phyloP scores from a whole-genome alignment of 2,113 vertebrate genomes.

The Emydocephalus ijimae region DNA sequence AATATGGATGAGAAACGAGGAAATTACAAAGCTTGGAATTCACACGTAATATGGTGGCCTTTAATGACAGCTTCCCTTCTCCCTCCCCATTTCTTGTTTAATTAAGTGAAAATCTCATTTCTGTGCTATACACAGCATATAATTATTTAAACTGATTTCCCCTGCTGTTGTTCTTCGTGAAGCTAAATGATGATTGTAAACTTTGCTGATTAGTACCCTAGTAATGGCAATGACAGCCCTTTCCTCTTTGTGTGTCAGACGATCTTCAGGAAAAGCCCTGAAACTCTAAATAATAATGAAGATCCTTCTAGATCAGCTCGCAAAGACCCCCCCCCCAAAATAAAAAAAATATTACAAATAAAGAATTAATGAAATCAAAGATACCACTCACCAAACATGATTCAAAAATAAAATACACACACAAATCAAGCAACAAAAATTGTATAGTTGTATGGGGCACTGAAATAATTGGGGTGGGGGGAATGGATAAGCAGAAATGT shows the following conservation, averaged over 20 bases:
- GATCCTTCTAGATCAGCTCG: slow-evolving; percentile 36
- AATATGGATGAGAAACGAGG: slow-evolving; percentile 62
- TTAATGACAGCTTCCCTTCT: slow-evolving; percentile 26
- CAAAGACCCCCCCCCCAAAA: background rate
- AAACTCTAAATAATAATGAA: slow-evolving; percentile 31
- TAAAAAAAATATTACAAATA: background rate
- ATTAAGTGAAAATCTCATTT: slow-evolving; percentile 60
- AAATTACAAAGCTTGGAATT: slow-evolving; percentile 33
- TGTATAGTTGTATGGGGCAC: slow-evolving; percentile 51
- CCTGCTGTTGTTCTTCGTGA: slow-evolving; percentile 57
- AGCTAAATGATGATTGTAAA: slow-evolving; percentile 63
- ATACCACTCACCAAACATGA: background rate
- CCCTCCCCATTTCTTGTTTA: slow-evolving; percentile 54
- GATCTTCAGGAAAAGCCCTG: slow-evolving; percentile 31
- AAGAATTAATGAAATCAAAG: background rate
- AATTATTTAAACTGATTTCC: slow-evolving; percentile 54
- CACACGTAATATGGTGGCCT: slow-evolving; percentile 30
- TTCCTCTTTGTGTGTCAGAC: slow-evolving; percentile 48
- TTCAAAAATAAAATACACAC: background rate
- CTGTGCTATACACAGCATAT: slow-evolving; percentile 50
- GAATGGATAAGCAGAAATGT: slow-evolving; percentile 57
- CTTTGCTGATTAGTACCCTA: slow-evolving; percentile 66
- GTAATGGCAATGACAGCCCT: slow-evolving; percentile 51
- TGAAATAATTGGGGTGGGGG: slow-evolving; percentile 52
- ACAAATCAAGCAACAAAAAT: background rate